Evolutionary conservation across 1,140 invertebrate species (phyloP).

Genomic region (Drosophila sturtevanti): DNA sequence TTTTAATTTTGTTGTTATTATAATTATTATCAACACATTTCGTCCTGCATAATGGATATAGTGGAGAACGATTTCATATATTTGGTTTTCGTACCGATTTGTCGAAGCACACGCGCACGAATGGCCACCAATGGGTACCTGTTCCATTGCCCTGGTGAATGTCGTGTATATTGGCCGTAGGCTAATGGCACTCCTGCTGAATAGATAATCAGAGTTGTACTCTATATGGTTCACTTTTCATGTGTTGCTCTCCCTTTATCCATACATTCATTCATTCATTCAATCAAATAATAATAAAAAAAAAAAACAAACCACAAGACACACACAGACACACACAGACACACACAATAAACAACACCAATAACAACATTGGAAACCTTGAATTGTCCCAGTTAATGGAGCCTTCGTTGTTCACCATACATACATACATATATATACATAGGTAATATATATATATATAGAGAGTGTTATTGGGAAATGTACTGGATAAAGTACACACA

Average conservation of each 20-base stretch:
- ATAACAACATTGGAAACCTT: not conserved
- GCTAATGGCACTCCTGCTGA: constrained; percentile 33
- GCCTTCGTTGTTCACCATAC: not conserved
- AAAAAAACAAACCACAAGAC: not conserved
- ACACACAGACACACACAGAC: no score
- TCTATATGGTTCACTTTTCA: not conserved
- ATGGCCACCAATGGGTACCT: constrained; percentile 43
- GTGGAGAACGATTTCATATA: constrained; percentile 4
- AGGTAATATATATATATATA: no score
- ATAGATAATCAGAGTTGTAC: constrained; percentile 47
- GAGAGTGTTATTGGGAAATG: not conserved
- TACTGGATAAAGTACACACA: not conserved
- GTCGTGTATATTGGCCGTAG: constrained; percentile 17
- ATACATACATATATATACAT: no score
- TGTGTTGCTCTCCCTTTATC: constrained; percentile 21
- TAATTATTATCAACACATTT: constrained; percentile 30
- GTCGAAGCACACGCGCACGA: constrained; percentile 53
- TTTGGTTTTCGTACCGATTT: constrained; percentile 37
- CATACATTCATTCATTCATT: not conserved
- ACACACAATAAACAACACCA: not conserved
- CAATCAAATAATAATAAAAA: not conserved
- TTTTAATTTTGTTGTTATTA: not conserved
- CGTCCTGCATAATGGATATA: constrained; percentile 25
- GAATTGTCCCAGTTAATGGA: constrained; percentile 1
- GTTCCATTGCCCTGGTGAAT: constrained; percentile 10